These are phyloP conservation scores for cat (Felis catus) DNA, from an alignment of 2,113 vertebrate genomes.

Conservation along the genomic window DNA sequence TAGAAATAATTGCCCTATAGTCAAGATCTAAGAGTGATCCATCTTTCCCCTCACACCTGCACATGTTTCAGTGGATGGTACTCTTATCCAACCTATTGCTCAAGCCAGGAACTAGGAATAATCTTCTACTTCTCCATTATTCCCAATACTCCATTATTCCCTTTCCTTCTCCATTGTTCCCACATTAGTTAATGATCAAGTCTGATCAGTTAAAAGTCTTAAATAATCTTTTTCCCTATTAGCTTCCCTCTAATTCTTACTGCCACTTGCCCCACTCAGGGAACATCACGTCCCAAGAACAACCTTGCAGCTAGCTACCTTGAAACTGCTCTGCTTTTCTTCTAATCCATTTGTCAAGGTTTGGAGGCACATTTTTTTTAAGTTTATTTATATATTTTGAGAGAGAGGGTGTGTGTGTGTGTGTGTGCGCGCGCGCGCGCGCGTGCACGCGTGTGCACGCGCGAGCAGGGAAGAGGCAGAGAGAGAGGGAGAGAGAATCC, in stretches of 20 bases:
- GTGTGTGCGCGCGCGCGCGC: too few species aligned
- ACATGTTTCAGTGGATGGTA: neutral
- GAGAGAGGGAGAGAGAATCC: too few species aligned
- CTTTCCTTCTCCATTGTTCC: neutral
- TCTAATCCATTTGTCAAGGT: neutral
- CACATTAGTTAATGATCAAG: neutral
- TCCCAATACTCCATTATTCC: neutral
- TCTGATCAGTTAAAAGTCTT: neutral
- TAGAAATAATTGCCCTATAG: neutral
- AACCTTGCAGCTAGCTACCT: neutral
- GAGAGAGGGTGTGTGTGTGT: too few species aligned
- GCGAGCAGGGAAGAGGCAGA: too few species aligned
- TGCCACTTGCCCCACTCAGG: neutral
- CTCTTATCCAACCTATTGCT: neutral
- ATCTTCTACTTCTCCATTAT: neutral
- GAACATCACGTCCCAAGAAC: neutral
- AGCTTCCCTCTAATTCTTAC: neutral
- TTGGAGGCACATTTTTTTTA: neutral
- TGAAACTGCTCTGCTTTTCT: neutral
- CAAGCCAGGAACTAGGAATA: neutral
- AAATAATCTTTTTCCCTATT: neutral
- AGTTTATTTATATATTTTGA: too few species aligned
- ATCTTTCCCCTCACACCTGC: neutral
- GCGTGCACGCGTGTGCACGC: rapidly evolving
- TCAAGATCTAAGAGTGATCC: neutral